phyloP scores from a whole-genome alignment of 1,140 invertebrate genomes.

The Zaprionus gabonicus region DNA sequence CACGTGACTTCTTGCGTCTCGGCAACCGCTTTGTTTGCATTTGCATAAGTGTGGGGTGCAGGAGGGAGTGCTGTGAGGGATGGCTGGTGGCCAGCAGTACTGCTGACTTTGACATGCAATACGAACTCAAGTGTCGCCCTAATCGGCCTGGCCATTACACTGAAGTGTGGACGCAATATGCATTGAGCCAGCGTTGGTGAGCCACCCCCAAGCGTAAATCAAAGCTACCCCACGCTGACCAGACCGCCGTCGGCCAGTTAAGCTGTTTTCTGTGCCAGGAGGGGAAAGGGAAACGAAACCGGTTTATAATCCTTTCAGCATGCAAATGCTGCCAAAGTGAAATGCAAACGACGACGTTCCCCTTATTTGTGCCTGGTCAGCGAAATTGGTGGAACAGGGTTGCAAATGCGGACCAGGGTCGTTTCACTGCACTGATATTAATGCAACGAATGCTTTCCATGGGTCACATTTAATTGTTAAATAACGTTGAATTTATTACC shows the following conservation, averaged over 20 bases:
- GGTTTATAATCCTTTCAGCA: slow-evolving; percentile 54
- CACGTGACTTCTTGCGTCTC: slow-evolving; percentile 80
- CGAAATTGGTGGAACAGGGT: slow-evolving; percentile 32
- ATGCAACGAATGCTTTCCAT: slow-evolving; percentile 12
- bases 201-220: slow-evolving; percentile 47
- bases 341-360: slow-evolving; percentile 36
- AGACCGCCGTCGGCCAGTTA: slow-evolving; percentile 26
- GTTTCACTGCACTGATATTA: not conserved
- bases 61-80: not conserved
- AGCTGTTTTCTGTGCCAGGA: slow-evolving; percentile 39
- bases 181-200: slow-evolving; percentile 11
- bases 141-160: slow-evolving; percentile 44
- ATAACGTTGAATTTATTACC: slow-evolving; percentile 23
- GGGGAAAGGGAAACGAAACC: slow-evolving; percentile 26
- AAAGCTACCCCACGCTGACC: slow-evolving; percentile 39
- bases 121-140: slow-evolving; percentile 52
- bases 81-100: not conserved
- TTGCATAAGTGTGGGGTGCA: slow-evolving; percentile 51
- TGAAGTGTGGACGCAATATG: slow-evolving; percentile 38
- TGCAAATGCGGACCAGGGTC: slow-evolving; percentile 32
- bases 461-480: slow-evolving; percentile 22
- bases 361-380: slow-evolving; percentile 37
- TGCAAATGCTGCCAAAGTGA: slow-evolving; percentile 38
- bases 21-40: slow-evolving; percentile 74
- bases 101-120: slow-evolving; percentile 65